Conservation (phyloP, 2,888 invertebrate genomes). For the Melinaea marsaeus region DNA sequence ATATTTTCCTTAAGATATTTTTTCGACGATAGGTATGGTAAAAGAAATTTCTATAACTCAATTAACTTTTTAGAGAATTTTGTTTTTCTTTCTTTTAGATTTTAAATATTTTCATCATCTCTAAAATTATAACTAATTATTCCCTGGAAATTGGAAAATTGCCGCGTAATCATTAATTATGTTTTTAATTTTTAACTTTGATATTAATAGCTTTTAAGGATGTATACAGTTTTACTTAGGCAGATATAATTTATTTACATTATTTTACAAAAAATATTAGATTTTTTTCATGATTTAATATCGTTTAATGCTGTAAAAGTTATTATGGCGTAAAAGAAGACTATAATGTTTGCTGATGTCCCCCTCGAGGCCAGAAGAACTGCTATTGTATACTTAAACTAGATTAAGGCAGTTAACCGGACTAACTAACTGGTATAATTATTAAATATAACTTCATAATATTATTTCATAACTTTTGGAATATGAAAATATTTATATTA, state of each 20-base stretch:
- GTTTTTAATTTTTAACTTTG: conserved; percentile 44
- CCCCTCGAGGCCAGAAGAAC: conserved; percentile 16
- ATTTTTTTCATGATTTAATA: conserved; percentile 21
- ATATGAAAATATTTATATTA: too few relatives aligned
- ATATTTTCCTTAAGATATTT: too few relatives aligned
- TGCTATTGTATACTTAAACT: conserved; percentile 12
- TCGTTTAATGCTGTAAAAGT: not conserved
- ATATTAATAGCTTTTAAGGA: too few relatives aligned
- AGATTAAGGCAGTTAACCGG: conserved; percentile 18
- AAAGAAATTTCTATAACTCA: too few relatives aligned
- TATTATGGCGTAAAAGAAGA: conserved; percentile 5
- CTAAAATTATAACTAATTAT: conserved; percentile 46
- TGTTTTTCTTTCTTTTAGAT: not conserved
- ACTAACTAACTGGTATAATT: conserved; percentile 15
- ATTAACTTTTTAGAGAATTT: too few relatives aligned
- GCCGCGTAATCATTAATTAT: conserved; percentile 59
- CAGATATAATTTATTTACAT: conserved; percentile 54
- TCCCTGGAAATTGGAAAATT: conserved; percentile 45
- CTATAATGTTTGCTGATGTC: conserved; percentile 22
- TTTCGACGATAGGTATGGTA: too few relatives aligned
- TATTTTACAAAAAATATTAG: conserved; percentile 51
- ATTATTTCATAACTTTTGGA: conserved; percentile 5
- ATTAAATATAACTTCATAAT: conserved; percentile 15
- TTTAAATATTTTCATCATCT: conserved; percentile 42
- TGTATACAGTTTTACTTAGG: conserved; percentile 41